A percentile compares a stretch with the other conserved stretches of the same genome.
Conservation (phyloP, 2,888 invertebrate genomes). For the Drosophila anomelani region DNA sequence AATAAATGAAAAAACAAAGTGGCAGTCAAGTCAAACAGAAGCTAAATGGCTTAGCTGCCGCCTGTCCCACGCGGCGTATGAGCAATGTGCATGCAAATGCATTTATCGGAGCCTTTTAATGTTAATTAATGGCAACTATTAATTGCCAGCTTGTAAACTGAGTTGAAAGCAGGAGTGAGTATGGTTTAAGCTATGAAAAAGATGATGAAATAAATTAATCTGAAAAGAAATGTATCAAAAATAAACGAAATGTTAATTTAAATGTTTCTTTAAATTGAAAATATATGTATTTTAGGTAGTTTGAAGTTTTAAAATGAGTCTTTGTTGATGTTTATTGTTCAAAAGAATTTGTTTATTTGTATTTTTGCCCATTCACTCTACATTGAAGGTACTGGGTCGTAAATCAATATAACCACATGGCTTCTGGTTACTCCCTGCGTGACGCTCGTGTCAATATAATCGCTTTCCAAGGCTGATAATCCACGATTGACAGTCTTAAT, state of each 20-base stretch:
- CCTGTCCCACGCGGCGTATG: slow-evolving; percentile 31
- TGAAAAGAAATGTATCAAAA: background rate
- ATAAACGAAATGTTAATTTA: too few species aligned
- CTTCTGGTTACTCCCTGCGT: slow-evolving; percentile 26
- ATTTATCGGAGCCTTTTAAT: slow-evolving; percentile 24
- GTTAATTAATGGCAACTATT: slow-evolving; percentile 50
- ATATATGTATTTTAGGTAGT: rapidly evolving
- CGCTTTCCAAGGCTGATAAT: slow-evolving; percentile 24
- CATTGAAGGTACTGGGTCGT: slow-evolving; percentile 5
- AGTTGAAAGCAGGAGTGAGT: background rate
- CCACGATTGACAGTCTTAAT: slow-evolving; percentile 12
- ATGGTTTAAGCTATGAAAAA: background rate
- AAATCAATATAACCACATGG: slow-evolving; percentile 46
- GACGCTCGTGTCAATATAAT: slow-evolving; percentile 65
- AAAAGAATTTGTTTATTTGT: background rate
- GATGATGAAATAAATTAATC: background rate
- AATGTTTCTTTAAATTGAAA: too few species aligned
- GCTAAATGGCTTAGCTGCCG: slow-evolving; percentile 6
- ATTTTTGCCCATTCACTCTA: background rate
- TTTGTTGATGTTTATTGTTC: background rate
- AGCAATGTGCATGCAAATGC: slow-evolving; percentile 48
- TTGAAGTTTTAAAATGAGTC: background rate
- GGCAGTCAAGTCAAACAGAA: slow-evolving; percentile 33
- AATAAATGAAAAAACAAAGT: slow-evolving; percentile 19
- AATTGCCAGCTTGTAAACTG: slow-evolving; percentile 18